Base-by-base conservation (phyloP, 1,140 invertebrate species). In the Aleiodes sp. region DNA sequence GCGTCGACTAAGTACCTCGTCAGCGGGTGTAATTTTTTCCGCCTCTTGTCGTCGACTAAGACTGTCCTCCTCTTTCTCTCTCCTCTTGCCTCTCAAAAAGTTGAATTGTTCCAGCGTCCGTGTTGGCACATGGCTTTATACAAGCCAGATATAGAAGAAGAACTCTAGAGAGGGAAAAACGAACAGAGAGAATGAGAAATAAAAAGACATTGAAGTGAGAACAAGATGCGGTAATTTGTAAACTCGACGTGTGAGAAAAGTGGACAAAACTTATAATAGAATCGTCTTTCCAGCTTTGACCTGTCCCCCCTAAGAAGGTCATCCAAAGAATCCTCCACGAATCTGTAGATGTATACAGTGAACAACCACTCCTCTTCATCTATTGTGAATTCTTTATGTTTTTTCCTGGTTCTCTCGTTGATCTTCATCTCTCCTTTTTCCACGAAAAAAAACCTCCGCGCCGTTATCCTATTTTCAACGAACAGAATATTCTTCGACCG, bases 241-340 rank as follows among this genome's bases (percentile, higher is more conserved):
- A 71, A 68, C 65, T 71, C 61, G 59, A 68, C 70, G 65, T 71
- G 70, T 63, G 60, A 71, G 65, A 71, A 68, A 71, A 71, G 70
- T 71, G 64, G 70, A 60, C 65, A 59, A 71, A 71, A 71, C 70
- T 71, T 71, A 68, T 71, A 71, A 71, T 71, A 71, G 70, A 71
- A 71, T 71, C 65, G 68, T 71, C 65, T 71, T 71, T 71, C 68
- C 57, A 68, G 65, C 60, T 24, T n/a, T 65, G 70, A 68, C 59
- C 60, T 64, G 60, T 71, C 64, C 63, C 26, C 46, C 46, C 21
- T 24, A 57, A 67, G 57, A 35, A 71, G 67, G 41, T 63, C 60
- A 35, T 43, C 24, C 29, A 41, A 19, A 28, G 43, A 65, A 24
- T 46, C 37, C 14, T 8, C 19, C 24, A n/a, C 52, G 39, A 26